These are phyloP conservation scores for Battus philenor DNA, from an alignment of 1,140 invertebrate species.

Conservation along the genomic window DNA sequence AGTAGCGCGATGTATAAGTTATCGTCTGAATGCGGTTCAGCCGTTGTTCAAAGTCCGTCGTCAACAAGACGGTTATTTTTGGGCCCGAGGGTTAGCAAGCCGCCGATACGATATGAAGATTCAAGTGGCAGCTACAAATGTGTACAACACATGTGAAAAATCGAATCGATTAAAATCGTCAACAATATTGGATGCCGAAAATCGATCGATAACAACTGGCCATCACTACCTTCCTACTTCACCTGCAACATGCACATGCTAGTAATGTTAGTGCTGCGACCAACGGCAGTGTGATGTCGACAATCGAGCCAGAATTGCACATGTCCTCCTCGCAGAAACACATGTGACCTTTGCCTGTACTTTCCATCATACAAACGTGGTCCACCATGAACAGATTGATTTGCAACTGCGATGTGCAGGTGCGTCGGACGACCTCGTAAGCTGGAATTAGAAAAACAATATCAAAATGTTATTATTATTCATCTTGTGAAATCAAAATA, in stretches of 20 bases:
- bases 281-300: conserved; percentile 32
- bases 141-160: too few species aligned
- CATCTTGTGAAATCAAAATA: not conserved
- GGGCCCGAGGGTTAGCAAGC: too few species aligned
- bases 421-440: conserved; percentile 91
- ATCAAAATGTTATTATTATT: not conserved
- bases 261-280: conserved; percentile 40
- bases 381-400: conserved; percentile 98
- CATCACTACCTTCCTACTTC: conserved; percentile 48
- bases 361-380: conserved; percentile 98
- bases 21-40: too few species aligned
- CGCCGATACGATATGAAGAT: too few species aligned
- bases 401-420: conserved; percentile 93
- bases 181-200: conserved; percentile 20
- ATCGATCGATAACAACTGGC: conserved; percentile 31
- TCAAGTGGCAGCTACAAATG: too few species aligned
- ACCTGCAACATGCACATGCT: conserved; percentile 68
- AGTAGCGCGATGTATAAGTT: too few species aligned
- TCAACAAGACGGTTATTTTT: too few species aligned
- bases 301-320: conserved; percentile 81
- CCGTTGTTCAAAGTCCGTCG: too few species aligned
- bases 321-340: conserved; percentile 98
- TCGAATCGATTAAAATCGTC: conserved; percentile 13
- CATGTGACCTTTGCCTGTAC: conserved; percentile 97
- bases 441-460: conserved; percentile 77